These are phyloP conservation scores for Gobionotothen gibberifrons DNA, from an alignment of 2,797 vertebrate species.

Conservation along the genomic window DNA sequence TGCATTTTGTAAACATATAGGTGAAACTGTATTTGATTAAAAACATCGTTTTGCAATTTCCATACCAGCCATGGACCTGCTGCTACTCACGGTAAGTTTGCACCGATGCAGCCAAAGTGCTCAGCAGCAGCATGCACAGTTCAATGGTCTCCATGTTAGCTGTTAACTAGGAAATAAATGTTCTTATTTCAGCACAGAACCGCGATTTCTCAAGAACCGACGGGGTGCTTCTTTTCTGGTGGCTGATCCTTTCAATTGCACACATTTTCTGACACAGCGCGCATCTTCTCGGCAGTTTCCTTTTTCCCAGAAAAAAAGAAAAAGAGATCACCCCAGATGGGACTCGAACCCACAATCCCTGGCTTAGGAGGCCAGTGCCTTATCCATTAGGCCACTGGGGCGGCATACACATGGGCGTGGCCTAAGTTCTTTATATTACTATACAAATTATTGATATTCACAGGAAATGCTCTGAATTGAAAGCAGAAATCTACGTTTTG, in stretches of 20 bases:
- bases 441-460: no score
- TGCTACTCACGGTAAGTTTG: slow-evolving; percentile 71
- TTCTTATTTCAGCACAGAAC: rapidly evolving
- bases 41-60: background rate
- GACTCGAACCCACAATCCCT: slow-evolving; percentile 79
- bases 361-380: slow-evolving; percentile 79
- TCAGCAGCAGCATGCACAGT: slow-evolving; percentile 56
- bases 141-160: slow-evolving; percentile 44
- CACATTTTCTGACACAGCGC: background rate
- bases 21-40: no score
- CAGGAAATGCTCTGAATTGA: no score
- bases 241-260: background rate
- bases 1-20: slow-evolving; percentile 1
- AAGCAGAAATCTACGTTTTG: rapidly evolving
- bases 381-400: slow-evolving; percentile 75
- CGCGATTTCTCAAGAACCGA: background rate
- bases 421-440: rapidly evolving
- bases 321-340: slow-evolving; percentile 61
- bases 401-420: rapidly evolving
- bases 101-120: slow-evolving; percentile 38
- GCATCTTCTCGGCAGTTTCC: background rate
- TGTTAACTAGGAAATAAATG: background rate
- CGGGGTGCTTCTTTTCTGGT: no score
- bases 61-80: background rate
- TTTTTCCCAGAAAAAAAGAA: background rate